phyloP scores from a whole-genome alignment of 2,113 vertebrate species.

The Maccullochella peelii region DNA sequence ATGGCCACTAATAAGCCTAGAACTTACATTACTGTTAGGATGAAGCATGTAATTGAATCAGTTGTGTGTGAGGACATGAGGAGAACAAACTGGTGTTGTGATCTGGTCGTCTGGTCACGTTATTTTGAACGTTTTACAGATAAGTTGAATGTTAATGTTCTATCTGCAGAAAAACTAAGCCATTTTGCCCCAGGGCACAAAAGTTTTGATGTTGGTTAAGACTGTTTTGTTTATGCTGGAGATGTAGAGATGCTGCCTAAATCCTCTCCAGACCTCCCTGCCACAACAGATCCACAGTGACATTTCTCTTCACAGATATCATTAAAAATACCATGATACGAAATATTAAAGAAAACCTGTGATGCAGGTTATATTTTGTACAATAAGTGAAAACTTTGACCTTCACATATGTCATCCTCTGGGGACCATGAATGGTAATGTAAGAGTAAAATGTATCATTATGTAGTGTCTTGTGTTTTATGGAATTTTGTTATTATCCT shows the following conservation, averaged over 20 bases:
- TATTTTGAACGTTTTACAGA: neutral
- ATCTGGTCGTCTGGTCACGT: no score
- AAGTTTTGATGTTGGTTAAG: neutral
- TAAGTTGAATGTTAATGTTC: neutral
- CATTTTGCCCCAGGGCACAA: no score
- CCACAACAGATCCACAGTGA: neutral
- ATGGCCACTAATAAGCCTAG: neutral
- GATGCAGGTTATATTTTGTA: neutral
- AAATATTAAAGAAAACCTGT: neutral
- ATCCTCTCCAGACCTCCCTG: neutral
- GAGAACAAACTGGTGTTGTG: neutral
- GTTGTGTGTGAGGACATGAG: neutral
- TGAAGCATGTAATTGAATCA: constrained; percentile 6
- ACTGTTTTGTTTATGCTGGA: constrained; percentile 5
- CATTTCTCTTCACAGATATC: neutral
- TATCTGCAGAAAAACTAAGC: neutral
- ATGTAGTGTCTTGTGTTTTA: no score
- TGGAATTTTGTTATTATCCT: no score
- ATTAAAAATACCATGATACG: neutral
- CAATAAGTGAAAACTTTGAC: no score
- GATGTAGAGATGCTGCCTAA: neutral
- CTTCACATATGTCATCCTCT: no score
- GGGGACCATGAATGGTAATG: no score
- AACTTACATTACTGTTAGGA: neutral
- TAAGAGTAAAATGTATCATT: no score